Evolutionary conservation across 2,797 vertebrate genomes (phyloP).

Genomic region (Siniperca undulata): DNA sequence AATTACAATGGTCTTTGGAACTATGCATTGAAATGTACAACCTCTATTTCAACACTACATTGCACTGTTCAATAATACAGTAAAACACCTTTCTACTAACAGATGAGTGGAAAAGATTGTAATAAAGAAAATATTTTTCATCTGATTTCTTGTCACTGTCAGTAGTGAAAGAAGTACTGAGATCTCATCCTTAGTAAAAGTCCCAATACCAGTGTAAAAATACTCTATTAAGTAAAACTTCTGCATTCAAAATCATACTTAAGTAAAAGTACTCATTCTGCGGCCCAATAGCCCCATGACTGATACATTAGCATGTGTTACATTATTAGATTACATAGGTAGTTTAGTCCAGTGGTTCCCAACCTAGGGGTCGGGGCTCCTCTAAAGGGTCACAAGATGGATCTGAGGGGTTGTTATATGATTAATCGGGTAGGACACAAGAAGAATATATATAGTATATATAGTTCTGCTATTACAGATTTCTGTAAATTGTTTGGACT

Average conservation of each 20-base stretch:
- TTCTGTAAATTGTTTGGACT: too few species aligned
- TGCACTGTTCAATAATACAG: conserved; percentile 72
- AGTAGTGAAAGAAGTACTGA: background rate
- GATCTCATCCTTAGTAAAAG: background rate
- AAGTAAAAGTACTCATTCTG: background rate
- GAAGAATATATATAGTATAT: too few species aligned
- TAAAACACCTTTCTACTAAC: conserved; percentile 79
- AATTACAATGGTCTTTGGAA: conserved; percentile 53
- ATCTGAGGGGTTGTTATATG: background rate
- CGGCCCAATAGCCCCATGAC: background rate
- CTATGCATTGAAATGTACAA: conserved; percentile 75
- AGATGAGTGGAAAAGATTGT: conserved; percentile 75
- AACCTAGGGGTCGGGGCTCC: too few species aligned
- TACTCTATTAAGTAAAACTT: background rate
- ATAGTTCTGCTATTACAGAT: too few species aligned
- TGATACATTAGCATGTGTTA: too few species aligned
- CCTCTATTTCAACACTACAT: conserved; percentile 62
- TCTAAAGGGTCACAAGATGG: background rate
- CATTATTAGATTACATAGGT: too few species aligned
- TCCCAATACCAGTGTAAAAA: background rate
- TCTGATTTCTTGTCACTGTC: conserved; percentile 26
- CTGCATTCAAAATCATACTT: too few species aligned
- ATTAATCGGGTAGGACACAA: too few species aligned
- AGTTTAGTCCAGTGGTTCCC: too few species aligned
- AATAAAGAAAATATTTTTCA: conserved; percentile 85